Evolutionary conservation across 2,888 invertebrate genomes (phyloP), one percentile per base, ranked within the genome.

Genomic region (Willowsia nigromaculata): DNA sequence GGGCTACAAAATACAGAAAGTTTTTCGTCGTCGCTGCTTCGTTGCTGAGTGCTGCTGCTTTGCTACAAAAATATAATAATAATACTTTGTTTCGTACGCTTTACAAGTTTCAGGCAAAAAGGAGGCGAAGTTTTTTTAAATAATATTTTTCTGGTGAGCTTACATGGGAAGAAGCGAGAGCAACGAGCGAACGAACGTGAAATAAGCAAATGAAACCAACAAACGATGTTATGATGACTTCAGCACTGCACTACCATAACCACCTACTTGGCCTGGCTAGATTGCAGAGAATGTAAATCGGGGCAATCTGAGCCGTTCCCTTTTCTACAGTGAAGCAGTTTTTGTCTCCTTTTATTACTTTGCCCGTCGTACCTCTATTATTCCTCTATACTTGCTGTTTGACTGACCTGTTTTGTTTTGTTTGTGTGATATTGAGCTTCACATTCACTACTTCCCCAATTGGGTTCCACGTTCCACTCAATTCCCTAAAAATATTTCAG

Each of bases 161-260:
- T 11, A 18, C 18, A 13, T 50, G 2, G 47, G 18, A 40, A 37
- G 5, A 11, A 37, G 37, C 37, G n/a, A 18, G 62, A 33, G 65
- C 37, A 9, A 37, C 37, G 43, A 43, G 6, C 11, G n/a, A n/a
- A n/a, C 5, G 59, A 30, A 59, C 59, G 59, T 30, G 65, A 65
- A 37, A 65, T 15, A 40, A 40, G 37, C 50, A 71, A 37, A 71
- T 22, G 68, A 37, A 37, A 65, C 22, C 18, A 71, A 18, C 30
- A 62, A 71, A 80, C 56, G 78, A 80, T 47, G 33, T 50, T 76
- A 71, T 71, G 40, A 71, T 71, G 68, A 71, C 40, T 65, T 33
- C 13, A 43, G n/a, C 15, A 27, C 22, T 43, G 5, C 18, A 71
- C 15, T 65, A 27, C 56, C 27, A 59, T 25, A 4, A 59, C 13